Conservation (phyloP, 2,113 vertebrate genomes). For the Genyomyrus donnyi region DNA sequence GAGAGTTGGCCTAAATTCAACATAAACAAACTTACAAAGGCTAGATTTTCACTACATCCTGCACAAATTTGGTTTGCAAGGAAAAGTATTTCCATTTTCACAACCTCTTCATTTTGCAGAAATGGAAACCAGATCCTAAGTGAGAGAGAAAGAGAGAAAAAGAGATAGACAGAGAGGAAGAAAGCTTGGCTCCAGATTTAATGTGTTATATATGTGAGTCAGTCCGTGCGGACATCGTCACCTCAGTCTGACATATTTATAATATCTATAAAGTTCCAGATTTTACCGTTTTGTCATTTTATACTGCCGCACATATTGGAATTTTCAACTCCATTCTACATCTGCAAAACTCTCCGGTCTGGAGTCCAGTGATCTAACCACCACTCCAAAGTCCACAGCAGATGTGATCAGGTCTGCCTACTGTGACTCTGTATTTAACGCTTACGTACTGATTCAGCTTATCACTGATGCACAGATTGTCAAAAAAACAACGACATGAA, state of each 20-base stretch:
- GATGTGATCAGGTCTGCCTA: neutral
- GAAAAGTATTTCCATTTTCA: slow-evolving; percentile 37
- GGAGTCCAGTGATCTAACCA: neutral
- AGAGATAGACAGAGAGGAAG: neutral
- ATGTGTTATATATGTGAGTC: neutral
- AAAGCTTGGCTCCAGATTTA: neutral
- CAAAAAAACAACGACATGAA: neutral
- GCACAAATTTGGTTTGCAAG: slow-evolving; percentile 60
- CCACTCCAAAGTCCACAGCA: neutral
- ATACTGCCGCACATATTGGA: neutral
- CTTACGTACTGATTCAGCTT: neutral
- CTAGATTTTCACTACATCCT: slow-evolving; percentile 51
- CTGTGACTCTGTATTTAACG: neutral
- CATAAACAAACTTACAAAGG: slow-evolving; percentile 51
- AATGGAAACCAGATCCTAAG: slow-evolving; percentile 58
- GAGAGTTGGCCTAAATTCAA: slow-evolving; percentile 40
- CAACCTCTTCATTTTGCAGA: slow-evolving; percentile 54
- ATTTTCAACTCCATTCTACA: neutral
- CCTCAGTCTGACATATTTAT: neutral
- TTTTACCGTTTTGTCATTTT: neutral
- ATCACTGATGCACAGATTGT: neutral
- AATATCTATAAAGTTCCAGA: neutral
- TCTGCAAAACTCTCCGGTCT: neutral
- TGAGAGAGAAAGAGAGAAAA: slow-evolving; percentile 19
- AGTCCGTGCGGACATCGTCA: neutral